Evolutionary conservation across 2,113 vertebrate genomes (phyloP).

Genomic region (Alligator sinensis): DNA sequence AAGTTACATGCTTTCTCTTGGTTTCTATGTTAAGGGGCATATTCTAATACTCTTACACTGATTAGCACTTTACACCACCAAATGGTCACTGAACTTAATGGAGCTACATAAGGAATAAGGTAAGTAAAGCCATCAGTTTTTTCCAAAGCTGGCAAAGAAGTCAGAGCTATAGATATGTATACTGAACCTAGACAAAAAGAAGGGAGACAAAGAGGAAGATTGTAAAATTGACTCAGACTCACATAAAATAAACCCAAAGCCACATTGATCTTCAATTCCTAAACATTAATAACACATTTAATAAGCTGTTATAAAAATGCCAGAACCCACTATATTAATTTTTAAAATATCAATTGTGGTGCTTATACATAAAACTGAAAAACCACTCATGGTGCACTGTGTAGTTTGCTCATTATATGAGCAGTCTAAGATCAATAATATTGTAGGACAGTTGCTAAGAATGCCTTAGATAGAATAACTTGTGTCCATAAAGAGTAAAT

Average conservation of each 20-base stretch:
- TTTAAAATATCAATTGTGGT: slow-evolving; percentile 54
- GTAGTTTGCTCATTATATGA: slow-evolving; percentile 61
- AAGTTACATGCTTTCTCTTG: background rate
- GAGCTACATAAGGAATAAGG: slow-evolving; percentile 7
- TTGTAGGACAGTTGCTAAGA: slow-evolving; percentile 50
- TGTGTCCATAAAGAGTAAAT: background rate
- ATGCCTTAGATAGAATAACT: slow-evolving; percentile 41
- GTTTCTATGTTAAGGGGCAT: background rate
- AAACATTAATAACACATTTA: slow-evolving; percentile 70
- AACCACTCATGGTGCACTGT: slow-evolving; percentile 45
- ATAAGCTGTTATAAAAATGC: slow-evolving; percentile 66
- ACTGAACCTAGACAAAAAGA: background rate
- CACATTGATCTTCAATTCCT: slow-evolving; percentile 11
- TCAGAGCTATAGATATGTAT: background rate
- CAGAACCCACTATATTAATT: slow-evolving; percentile 64
- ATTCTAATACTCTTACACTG: background rate
- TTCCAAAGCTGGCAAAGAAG: background rate
- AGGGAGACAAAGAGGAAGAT: slow-evolving; percentile 7
- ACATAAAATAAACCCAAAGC: slow-evolving; percentile 56
- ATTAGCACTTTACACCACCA: background rate
- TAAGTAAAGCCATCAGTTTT: slow-evolving; percentile 27
- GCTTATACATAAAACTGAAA: slow-evolving; percentile 67
- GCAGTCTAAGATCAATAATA: slow-evolving; percentile 62
- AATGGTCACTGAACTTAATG: background rate
- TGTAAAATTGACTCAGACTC: slow-evolving; percentile 62